Base-by-base conservation (phyloP, 2,113 vertebrate species). In the Otis tarda region DNA sequence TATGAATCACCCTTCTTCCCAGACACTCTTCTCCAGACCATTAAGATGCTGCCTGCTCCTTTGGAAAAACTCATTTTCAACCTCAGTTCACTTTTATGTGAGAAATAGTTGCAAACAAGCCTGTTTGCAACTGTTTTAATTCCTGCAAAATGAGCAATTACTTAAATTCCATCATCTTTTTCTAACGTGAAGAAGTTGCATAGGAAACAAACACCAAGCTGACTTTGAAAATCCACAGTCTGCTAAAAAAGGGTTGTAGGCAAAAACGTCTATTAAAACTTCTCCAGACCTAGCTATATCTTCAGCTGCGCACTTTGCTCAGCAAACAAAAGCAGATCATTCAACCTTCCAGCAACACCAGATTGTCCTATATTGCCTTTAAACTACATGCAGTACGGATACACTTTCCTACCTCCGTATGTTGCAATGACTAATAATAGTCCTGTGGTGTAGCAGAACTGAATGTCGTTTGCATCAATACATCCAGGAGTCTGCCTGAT, bases 391-490 rank as follows among this genome's bases (percentile, higher is more conserved):
- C 70, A 68, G 83, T 60, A 90, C 33, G 2, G 80, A 95, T 96
- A 95, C 88, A 94, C 92, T 96, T 95, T 87, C 93, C 97, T 91
- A 89, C 83, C 87, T 89, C 94, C 96, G 74, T 94, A 92, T 97
- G 93, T 89, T 97, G 75, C 71, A 95, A 91, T 94, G 95, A 94
- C 97, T 98, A 98, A 98, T 96, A 98, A 97, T 97, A 98, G 90
- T 95, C 83, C 82, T 64, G 92, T 90, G 97, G 94, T 89, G 92
- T 71, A 87, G 92, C 90, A 94, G 92, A 91, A 89, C 89, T 86
- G 95, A 97, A 97, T 89, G 90, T 91, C 79, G 39, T 93, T 90
- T 93, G 71, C 92, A 93, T 93, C 92, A 88, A 37, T 93, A 93
- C 83, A 92, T 84, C 87, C 95, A 95, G 75, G 60, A 97, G 95